These are phyloP conservation scores for Perizoma affinitatum DNA, from an alignment of 2,888 invertebrate species.

Conservation along the genomic window DNA sequence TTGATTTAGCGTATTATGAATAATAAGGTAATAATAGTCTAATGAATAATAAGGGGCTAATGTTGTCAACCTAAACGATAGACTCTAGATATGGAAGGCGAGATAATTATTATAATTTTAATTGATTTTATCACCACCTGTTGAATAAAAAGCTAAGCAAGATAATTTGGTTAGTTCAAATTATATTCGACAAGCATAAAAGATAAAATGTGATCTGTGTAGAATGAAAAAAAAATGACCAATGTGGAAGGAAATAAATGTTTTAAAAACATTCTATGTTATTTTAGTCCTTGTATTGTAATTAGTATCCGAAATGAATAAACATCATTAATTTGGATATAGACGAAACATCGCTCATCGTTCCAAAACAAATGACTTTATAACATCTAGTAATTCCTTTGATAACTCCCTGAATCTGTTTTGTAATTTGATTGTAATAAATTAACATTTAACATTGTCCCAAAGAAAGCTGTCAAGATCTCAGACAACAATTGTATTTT, in stretches of 20 bases:
- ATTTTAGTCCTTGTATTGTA: constrained; percentile 53
- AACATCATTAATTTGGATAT: neutral
- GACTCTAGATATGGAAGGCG: constrained; percentile 43
- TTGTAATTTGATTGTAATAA: constrained; percentile 21
- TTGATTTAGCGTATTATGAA: constrained; percentile 47
- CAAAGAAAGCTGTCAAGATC: constrained; percentile 82
- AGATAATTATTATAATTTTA: constrained; percentile 40
- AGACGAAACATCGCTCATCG: neutral
- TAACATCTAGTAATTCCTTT: constrained; percentile 13
- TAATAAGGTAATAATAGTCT: constrained; percentile 16
- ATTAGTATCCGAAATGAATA: constrained; percentile 26
- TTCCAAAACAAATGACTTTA: constrained; percentile 18
- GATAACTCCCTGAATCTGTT: neutral
- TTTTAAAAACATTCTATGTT: constrained; percentile 71
- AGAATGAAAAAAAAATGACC: constrained; percentile 65
- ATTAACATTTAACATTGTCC: constrained; percentile 38
- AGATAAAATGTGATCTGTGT: constrained; percentile 70
- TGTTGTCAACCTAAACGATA: constrained; percentile 64
- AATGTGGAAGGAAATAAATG: constrained; percentile 81
- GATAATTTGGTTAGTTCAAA: constrained; percentile 58
- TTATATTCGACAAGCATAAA: constrained; percentile 54
- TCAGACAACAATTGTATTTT: constrained; percentile 69
- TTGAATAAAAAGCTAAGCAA: constrained; percentile 32
- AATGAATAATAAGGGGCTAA: constrained; percentile 49
- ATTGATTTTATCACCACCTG: constrained; percentile 32